Evolutionary conservation across 2,797 vertebrate species (phyloP), one percentile per base, ranked within the genome.

Genomic region (Petrocephalus sullivani): DNA sequence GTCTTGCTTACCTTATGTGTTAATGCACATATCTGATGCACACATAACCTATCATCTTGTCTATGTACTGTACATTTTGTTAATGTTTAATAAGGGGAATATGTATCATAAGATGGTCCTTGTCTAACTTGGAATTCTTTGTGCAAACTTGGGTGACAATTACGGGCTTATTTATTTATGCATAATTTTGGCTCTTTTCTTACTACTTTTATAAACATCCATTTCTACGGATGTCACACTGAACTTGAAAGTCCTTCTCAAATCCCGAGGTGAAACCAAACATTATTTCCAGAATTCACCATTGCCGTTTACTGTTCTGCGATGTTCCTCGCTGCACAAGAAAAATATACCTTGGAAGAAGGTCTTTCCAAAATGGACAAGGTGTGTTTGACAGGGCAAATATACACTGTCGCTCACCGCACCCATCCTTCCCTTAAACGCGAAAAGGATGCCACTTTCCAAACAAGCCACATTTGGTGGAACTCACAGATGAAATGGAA

Each of bases 381-480:
- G 84, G 84, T 37, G 56, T 41, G 56, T 58, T 58, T 86, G 33
- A 8, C 84, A 83, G 81, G 81, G 4, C 84, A 86, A 86, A 86
- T 86, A 86, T 37, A 86, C 84, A 86, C 54, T 37, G 56, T 58
- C 33, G 7, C 28, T 23, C 81, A 83, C 46, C n/a, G 16, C 19
- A 4, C 78, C 53, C 23, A 12, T 57, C 49, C 51, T 19, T n/a
- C 49, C 51, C 21, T 85, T 85, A 85, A 85, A 33, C 14, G 23
- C 37, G 28, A 37, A 37, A 37, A 57, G 84, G 84, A 58, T 41
- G 56, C 84, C 5, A 41, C 28, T 86, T 58, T 86, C 28, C 84
- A 58, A 37, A 41, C 53, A 8, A 33, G 53, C 28, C 37, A 16
- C 53, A 53, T 54, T 86, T 57, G 84, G 14, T 58, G 28, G 33